Evolutionary conservation across 2,888 invertebrate species (phyloP).

Genomic region (Portevinia maculata): DNA sequence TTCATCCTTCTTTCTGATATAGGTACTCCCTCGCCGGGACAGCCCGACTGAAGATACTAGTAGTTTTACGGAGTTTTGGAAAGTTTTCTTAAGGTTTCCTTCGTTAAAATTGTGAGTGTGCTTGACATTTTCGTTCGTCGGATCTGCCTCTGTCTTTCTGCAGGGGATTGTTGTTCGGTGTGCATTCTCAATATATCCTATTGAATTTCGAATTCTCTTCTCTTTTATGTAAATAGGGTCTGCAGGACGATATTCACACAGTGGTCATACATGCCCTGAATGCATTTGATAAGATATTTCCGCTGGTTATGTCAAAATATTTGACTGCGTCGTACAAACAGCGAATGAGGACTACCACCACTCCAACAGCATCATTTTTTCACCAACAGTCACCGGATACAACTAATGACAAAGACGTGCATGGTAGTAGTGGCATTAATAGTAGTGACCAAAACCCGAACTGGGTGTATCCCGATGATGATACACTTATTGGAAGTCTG

Average conservation of each 20-base stretch:
- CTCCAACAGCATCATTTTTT: slow-evolving; percentile 6
- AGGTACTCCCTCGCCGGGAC: slow-evolving; percentile 15
- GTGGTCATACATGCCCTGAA: slow-evolving; percentile 83
- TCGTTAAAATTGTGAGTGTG: slow-evolving; percentile 18
- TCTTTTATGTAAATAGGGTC: slow-evolving; percentile 77
- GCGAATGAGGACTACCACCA: slow-evolving; percentile 14
- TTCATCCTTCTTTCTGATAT: slow-evolving; percentile 10
- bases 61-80: slow-evolving; percentile 6
- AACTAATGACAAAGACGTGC: slow-evolving; percentile 55
- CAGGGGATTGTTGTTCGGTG: slow-evolving; percentile 4
- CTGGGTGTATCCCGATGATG: slow-evolving; percentile 79
- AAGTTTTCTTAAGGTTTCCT: slow-evolving; percentile 56
- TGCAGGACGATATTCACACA: slow-evolving; percentile 83
- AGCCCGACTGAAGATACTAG: slow-evolving; percentile 1
- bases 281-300: slow-evolving; percentile 82
- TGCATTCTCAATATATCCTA: slow-evolving; percentile 65
- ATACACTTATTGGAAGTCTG: slow-evolving; percentile 82
- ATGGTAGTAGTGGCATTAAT: slow-evolving; percentile 44
- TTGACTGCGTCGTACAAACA: slow-evolving; percentile 78
- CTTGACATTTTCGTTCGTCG: slow-evolving; percentile 10
- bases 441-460: slow-evolving; percentile 62
- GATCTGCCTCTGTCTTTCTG: slow-evolving; percentile 5
- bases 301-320: slow-evolving; percentile 82
- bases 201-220: slow-evolving; percentile 52
- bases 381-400: slow-evolving; percentile 63